Conservation (phyloP, 2,888 invertebrate genomes). For the Phyllotreta cruciferae region DNA sequence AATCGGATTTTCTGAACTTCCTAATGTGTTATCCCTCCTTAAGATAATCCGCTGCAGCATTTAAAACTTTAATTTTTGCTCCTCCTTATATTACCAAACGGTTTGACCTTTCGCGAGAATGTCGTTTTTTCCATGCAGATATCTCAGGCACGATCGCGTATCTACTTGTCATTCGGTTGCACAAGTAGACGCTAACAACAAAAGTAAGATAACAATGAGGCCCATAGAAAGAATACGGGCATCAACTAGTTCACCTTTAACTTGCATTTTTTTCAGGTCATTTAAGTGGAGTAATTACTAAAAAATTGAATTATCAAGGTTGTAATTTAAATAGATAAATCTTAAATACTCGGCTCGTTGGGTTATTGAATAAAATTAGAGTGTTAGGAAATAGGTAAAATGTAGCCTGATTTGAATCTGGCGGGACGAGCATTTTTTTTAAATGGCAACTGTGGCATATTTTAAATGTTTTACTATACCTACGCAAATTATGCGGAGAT, state of each 20-base stretch:
- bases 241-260: constrained; percentile 26
- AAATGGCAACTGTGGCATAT: no score
- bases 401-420: neutral
- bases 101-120: constrained; percentile 53
- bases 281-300: neutral
- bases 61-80: neutral
- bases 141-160: constrained; percentile 46
- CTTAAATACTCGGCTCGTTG: neutral
- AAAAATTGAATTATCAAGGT: constrained; percentile 8
- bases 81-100: constrained; percentile 4
- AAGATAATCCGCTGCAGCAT: neutral
- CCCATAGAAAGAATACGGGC: constrained; percentile 14
- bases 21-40: neutral
- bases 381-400: constrained; percentile 9
- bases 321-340: constrained; percentile 8
- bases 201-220: constrained; percentile 30
- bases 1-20: neutral
- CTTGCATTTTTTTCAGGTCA: neutral
- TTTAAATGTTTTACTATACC: no score
- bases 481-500: no score
- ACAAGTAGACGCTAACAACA: constrained; percentile 38
- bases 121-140: constrained; percentile 47
- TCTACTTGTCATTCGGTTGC: constrained; percentile 46
- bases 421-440: no score
- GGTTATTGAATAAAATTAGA: constrained; percentile 9